These are phyloP conservation scores for Pipistrellus pipistrellus DNA, from an alignment of 2,797 vertebrate species.

Conservation along the genomic window DNA sequence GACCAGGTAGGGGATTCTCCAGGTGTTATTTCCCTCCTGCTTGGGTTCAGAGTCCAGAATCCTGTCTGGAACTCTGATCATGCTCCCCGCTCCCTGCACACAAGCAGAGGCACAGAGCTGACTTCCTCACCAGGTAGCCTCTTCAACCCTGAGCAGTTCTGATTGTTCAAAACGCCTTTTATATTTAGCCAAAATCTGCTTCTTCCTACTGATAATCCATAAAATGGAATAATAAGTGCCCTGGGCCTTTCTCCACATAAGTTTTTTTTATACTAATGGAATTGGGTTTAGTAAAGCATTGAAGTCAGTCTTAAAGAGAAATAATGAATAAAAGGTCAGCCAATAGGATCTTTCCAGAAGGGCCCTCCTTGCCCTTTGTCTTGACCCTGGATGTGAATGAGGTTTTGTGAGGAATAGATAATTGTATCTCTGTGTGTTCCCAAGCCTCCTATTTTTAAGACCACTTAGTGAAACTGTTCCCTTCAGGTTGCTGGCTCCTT, in stretches of 20 bases:
- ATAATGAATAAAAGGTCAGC: not conserved
- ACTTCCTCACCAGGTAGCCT: too few species aligned
- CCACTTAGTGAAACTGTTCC: not conserved
- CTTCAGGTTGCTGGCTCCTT: not conserved
- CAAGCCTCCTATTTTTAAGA: not conserved
- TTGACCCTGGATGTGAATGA: not conserved
- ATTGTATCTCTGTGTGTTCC: not conserved
- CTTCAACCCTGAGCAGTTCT: not conserved
- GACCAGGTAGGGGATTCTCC: not conserved
- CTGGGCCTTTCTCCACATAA: not conserved
- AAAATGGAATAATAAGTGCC: not conserved
- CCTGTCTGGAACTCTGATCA: not conserved
- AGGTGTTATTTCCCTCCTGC: not conserved
- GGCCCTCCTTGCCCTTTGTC: not conserved
- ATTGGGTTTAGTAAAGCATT: not conserved
- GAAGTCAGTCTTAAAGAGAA: not conserved
- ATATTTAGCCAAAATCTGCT: not conserved
- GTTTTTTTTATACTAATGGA: not conserved
- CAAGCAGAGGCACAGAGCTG: not conserved
- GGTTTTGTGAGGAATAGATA: not conserved
- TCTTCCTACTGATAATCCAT: not conserved
- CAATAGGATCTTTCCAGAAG: not conserved
- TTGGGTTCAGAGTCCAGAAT: not conserved
- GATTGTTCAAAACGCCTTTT: not conserved
- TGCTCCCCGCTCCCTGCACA: rapidly evolving